These are phyloP conservation scores for Hystrix cristata DNA, from an alignment of 2,113 vertebrate species.

Conservation along the genomic window DNA sequence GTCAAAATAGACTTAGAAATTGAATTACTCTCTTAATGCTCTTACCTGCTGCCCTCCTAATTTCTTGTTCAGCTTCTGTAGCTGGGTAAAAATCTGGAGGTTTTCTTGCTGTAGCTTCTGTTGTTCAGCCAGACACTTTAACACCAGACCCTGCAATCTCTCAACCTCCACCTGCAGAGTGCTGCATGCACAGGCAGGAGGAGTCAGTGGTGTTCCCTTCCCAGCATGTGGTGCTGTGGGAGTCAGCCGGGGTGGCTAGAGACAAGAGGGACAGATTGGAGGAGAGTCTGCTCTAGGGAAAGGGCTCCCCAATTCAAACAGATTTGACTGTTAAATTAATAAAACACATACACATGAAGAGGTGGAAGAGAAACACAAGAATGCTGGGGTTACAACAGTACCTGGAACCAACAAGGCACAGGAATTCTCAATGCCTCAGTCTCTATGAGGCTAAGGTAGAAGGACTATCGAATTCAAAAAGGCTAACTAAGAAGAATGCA, in stretches of 20 bases:
- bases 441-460: background rate
- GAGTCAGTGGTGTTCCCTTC: slow-evolving; percentile 67
- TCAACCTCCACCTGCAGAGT: slow-evolving; percentile 86
- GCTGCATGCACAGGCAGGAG: slow-evolving; percentile 83
- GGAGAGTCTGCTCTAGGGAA: background rate
- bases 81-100: slow-evolving; percentile 84
- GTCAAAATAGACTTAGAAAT: slow-evolving; percentile 60
- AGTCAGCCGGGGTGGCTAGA: slow-evolving; percentile 88
- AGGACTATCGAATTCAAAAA: background rate
- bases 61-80: slow-evolving; percentile 86
- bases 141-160: slow-evolving; percentile 85
- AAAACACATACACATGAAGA: background rate
- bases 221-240: slow-evolving; percentile 81
- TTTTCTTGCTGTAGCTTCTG: slow-evolving; percentile 89
- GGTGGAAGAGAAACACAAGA: slow-evolving; percentile 2
- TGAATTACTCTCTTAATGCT: background rate
- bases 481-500: background rate
- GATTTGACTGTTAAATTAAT: slow-evolving; percentile 13
- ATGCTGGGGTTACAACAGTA: background rate
- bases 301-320: background rate
- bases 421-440: background rate
- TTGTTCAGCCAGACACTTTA: slow-evolving; percentile 89
- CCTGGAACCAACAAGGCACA: background rate
- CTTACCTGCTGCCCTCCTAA: slow-evolving; percentile 86
- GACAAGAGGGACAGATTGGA: slow-evolving; percentile 35